phyloP scores from a whole-genome alignment of 2,113 vertebrate species.

The Sphaerodactylus townsendi region DNA sequence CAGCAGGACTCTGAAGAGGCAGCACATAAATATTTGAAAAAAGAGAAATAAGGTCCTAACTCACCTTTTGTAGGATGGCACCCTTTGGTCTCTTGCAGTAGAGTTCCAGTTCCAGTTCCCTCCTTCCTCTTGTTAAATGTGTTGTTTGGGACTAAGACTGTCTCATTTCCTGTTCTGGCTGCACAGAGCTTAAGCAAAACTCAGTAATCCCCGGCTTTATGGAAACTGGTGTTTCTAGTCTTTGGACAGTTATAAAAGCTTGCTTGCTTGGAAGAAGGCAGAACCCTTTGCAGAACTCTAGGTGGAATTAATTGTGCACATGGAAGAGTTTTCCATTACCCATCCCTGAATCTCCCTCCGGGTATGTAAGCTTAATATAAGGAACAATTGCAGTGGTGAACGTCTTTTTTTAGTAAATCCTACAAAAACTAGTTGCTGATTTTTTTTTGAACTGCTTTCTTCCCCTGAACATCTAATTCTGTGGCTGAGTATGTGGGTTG shows the following conservation, averaged over 20 bases:
- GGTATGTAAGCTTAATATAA: neutral
- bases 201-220: no score
- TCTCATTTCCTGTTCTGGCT: no score
- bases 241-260: neutral
- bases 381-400: neutral
- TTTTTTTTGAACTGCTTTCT: neutral
- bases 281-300: neutral
- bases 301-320: neutral
- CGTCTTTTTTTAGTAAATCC: neutral
- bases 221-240: neutral
- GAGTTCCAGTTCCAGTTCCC: no score
- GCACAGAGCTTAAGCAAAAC: neutral
- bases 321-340: neutral
- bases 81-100: no score
- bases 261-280: no score
- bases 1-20: no score
- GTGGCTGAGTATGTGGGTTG: conserved; percentile 9
- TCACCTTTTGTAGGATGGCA: no score
- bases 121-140: no score
- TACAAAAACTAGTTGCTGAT: neutral
- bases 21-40: no score
- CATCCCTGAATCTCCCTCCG: neutral
- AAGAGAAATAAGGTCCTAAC: no score
- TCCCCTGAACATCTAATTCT: neutral
- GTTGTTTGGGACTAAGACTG: no score